Percentiles rank a stretch among this genome's conserved stretches.
Conservation (phyloP, 2,888 invertebrate genomes). For the Chloromyia formosa region DNA sequence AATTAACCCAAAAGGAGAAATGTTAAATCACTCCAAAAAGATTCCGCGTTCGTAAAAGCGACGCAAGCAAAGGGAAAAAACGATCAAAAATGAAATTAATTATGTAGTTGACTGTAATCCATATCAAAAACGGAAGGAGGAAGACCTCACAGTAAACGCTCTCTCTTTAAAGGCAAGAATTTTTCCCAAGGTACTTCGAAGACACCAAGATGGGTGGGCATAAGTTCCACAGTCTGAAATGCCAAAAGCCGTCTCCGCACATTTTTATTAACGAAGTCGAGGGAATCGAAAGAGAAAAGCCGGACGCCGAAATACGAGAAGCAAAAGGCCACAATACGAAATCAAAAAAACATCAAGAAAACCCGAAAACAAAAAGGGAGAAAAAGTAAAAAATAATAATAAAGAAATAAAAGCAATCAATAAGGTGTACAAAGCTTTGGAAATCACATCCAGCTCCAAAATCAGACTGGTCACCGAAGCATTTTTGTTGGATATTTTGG, state of each 20-base stretch:
- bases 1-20: constrained; percentile 38
- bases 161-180: constrained; percentile 13
- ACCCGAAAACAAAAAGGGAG: background rate
- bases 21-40: constrained; percentile 34
- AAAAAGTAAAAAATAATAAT: constrained; percentile 14
- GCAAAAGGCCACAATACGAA: background rate
- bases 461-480: constrained; percentile 5
- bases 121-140: constrained; percentile 41
- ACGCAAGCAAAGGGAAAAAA: constrained; percentile 11
- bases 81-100: constrained; percentile 34
- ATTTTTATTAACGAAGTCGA: constrained; percentile 38
- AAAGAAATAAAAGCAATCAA: constrained; percentile 22
- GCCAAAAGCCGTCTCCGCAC: constrained; percentile 36
- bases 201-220: constrained; percentile 47
- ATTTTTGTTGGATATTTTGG: background rate
- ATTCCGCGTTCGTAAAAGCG: constrained; percentile 16
- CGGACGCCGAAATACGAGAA: constrained; percentile 10
- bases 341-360: background rate
- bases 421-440: constrained; percentile 37
- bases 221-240: constrained; percentile 35
- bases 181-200: constrained; percentile 42
- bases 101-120: constrained; percentile 43
- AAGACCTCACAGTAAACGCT: constrained; percentile 40
- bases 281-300: constrained; percentile 25
- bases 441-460: constrained; percentile 14